phyloP scores from a whole-genome alignment of 2,113 vertebrate species.

The Emydura subglobosa region DNA sequence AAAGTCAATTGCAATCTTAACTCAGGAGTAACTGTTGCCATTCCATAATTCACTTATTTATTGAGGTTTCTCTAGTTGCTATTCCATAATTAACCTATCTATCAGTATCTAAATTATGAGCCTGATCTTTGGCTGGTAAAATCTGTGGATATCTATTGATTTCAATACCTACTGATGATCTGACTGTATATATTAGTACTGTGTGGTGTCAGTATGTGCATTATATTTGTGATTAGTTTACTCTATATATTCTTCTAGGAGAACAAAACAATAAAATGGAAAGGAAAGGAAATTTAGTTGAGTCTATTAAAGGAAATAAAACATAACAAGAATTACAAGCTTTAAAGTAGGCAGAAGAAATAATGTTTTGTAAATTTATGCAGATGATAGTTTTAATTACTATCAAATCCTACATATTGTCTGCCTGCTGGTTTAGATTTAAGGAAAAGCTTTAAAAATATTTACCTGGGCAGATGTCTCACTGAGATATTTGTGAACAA shows the following conservation, averaged over 20 bases:
- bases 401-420: not conserved
- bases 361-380: constrained; percentile 10
- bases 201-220: not conserved
- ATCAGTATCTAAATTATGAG: not conserved
- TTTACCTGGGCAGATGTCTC: constrained; percentile 50
- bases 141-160: not conserved
- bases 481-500: constrained; percentile 31
- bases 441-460: constrained; percentile 48
- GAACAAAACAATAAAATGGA: not conserved
- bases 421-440: constrained; percentile 42
- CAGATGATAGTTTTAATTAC: constrained; percentile 23
- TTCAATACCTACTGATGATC: not conserved
- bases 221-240: not conserved
- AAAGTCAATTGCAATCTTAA: not conserved
- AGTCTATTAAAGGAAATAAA: not conserved
- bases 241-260: not conserved
- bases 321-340: not conserved
- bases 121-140: not conserved
- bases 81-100: not conserved
- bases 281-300: not conserved
- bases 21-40: not conserved
- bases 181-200: not conserved
- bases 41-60: too few relatives aligned
- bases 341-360: not conserved
- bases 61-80: too few relatives aligned